phyloP scores from a whole-genome alignment of 2,888 invertebrate species.

The Malthinus seriepunctatus region DNA sequence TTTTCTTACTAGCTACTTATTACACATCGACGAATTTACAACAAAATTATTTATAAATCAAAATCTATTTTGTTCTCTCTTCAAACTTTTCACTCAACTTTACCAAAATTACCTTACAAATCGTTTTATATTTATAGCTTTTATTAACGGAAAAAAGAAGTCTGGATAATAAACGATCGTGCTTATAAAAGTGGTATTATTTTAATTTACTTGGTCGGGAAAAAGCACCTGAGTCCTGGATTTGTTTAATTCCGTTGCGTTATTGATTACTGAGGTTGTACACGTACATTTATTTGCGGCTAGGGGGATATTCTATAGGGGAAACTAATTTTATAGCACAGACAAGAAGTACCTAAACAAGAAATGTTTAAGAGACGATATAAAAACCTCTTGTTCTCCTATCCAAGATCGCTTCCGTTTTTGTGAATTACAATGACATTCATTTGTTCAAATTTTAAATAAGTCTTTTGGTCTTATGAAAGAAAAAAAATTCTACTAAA shows the following conservation, averaged over 20 bases:
- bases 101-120: not conserved
- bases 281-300: constrained; percentile 45
- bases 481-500: not conserved
- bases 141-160: not conserved
- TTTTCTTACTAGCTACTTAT: not conserved
- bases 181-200: constrained; percentile 17
- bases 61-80: no score
- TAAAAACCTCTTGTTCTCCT: no score
- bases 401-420: no score
- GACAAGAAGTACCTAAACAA: constrained; percentile 16
- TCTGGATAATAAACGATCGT: not conserved
- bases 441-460: not conserved
- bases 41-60: no score
- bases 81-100: not conserved
- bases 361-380: not conserved
- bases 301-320: constrained; percentile 37
- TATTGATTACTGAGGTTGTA: constrained; percentile 47
- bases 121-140: not conserved
- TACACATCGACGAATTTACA: not conserved
- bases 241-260: constrained; percentile 47
- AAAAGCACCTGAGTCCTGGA: constrained; percentile 46
- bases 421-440: no score
- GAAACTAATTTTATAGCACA: constrained; percentile 34
- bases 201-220: constrained; percentile 35
- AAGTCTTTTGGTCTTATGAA: not conserved